Conservation (phyloP, 2,113 vertebrate species). For the Hyaena hyaena region DNA sequence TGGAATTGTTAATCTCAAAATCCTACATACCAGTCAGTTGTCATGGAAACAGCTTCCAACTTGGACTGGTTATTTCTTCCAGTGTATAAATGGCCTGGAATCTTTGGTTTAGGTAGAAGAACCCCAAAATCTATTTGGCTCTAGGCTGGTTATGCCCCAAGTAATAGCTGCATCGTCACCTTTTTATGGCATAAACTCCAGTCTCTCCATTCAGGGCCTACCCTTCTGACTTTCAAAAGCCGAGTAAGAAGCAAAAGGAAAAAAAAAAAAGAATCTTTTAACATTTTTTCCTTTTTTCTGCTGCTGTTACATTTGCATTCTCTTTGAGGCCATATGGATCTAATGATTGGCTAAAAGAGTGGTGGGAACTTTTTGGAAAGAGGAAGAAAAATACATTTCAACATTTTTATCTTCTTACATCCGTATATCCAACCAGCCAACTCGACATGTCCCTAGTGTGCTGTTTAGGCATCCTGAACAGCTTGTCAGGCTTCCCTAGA, state of each 20-base stretch:
- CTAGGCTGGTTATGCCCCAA: neutral
- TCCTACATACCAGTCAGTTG: neutral
- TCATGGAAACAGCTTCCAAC: slow-evolving; percentile 22
- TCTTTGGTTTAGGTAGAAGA: slow-evolving; percentile 3
- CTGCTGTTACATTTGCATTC: neutral
- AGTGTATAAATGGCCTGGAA: neutral
- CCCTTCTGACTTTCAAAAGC: neutral
- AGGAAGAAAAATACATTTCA: neutral
- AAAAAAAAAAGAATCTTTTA: neutral
- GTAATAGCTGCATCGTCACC: neutral
- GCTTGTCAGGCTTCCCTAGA: neutral
- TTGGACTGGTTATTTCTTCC: neutral
- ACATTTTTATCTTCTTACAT: neutral
- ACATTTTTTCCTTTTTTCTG: neutral
- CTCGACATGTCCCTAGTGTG: neutral
- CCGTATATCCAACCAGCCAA: neutral
- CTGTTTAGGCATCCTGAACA: neutral
- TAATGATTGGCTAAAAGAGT: neutral
- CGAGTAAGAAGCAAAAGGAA: neutral
- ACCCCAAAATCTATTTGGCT: neutral
- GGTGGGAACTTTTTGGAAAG: neutral
- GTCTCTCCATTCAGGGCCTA: neutral
- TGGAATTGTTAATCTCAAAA: neutral
- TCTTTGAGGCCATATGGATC: neutral
- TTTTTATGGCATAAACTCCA: neutral